Base-by-base conservation (phyloP, 1,140 invertebrate genomes). In the Diorhabda sublineata region DNA sequence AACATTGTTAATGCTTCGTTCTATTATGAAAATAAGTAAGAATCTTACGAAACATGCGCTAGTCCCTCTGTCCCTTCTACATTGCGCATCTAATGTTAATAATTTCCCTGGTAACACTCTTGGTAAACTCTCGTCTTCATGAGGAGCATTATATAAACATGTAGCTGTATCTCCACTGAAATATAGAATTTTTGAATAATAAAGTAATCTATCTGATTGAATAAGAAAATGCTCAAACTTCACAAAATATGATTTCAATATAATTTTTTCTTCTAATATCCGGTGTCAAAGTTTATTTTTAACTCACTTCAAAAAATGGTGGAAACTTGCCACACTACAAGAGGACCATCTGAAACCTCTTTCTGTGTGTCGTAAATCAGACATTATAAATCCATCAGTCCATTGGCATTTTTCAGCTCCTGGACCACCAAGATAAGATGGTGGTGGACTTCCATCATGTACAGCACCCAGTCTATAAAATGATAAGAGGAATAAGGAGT, bases 321-420 rank as follows among this genome's bases (percentile, higher is more conserved):
- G 94, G 82, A 97, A 97, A 77, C 94, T 95, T 65, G 94, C 89
- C n/a, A 96, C 88, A 74, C 92, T 95, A 81, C 95, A 97, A 43
- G 93, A 88, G 5, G 94, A 97, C 95, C 95, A 97, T 76, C 92
- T 87, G 85, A 97, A 97, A 9, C 95, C 95, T 78, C 95, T 90
- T 83, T 97, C 95, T 2, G 95, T 97, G 81, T 97, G 95, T 72
- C 95, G 85, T 59, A 97, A 86, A 83, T 97, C 95, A 63, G 92
- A 95, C 95, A 97, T 97, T 75, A 97, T 97, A 83, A 92, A 97
- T 58, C 95, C 95, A 80, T 97, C 95, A 80, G 96, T 93, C 95
- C 95, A 97, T 75, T 94, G 89, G 78, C 95, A 97, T 75, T 95
- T 94, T 78, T 95, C 93, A 52, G 95, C 95, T n/a, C 95, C 95